Percentiles rank a stretch among this genome's conserved stretches.
Conservation (phyloP, 1,140 invertebrate genomes). For the Caenorhabditis elegans region WBcel235 BX284606.5:11329001-11329500, state of each 20-base stretch:
- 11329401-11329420: conserved; percentile 5
- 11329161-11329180: conserved; percentile 14
- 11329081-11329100: conserved; percentile 9
- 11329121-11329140: neutral
- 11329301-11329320: neutral
- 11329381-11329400: conserved; percentile 2
- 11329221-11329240: neutral
- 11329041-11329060: neutral
- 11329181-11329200: neutral
- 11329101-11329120: neutral
- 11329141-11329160: conserved; percentile 28
- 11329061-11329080: conserved; percentile 8
- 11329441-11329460: neutral
- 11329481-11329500: neutral
- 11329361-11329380: neutral
- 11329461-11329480: neutral
- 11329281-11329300: neutral
- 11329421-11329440: neutral
- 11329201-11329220: conserved; percentile 9
- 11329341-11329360: neutral
- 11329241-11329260: no score
- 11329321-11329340: neutral
- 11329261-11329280: neutral
- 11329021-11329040: conserved; percentile 1
- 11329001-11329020: neutral